Base-by-base conservation (phyloP, 2,797 vertebrate species). In the Percopsis omiscomaycus region DNA sequence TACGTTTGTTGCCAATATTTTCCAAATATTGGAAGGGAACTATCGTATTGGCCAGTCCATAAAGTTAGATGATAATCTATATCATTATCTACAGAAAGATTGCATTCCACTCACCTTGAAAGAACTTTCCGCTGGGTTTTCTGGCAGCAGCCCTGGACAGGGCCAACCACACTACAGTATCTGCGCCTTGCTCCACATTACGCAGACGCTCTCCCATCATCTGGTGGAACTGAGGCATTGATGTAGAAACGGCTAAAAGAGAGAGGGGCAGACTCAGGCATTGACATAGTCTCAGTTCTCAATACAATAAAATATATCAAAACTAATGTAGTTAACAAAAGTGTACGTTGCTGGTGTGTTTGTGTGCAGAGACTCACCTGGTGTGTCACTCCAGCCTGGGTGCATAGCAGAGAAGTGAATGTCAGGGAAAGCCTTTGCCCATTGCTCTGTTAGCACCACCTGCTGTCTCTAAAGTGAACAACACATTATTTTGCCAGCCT, bases 321-420 rank as follows among this genome's bases (percentile, higher is more conserved):
- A 29, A 51, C 16, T 27, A 51, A 51, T 51, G 50, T 10, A 54
- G 29, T 22, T 3, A 9, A 13, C 27, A 29, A 13, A 22, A 54
- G 4, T 2, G 5, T 55, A 3, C 16, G 13, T 13, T 11, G 1
- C 44, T 27, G 56, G 42, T 51, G 27, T 16, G 13, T 55, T 45
- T 22, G 51, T 56, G 1, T 45, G 2, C 47, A 47, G 30, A 29
- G 37, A 4, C 5, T 50, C 81, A 91, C 91, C 89, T 92, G 88
- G 83, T 27, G 89, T 91, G 46, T 93, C 85, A 0, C 64, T 86
- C 90, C 90, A 91, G 55, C 91, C 91, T 1, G 91, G 89, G 48
- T 93, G 90, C 89, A 91, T 91, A 3, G 72, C 86, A 65, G 89
- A 91, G 51, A 93, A 93, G 74, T 90, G 82, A 59, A 93, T 88